A percentile compares a stretch with the other conserved stretches of the same genome.
Conservation (phyloP, 1,140 invertebrate species). For the Thaumetopoea pityocampa region DNA sequence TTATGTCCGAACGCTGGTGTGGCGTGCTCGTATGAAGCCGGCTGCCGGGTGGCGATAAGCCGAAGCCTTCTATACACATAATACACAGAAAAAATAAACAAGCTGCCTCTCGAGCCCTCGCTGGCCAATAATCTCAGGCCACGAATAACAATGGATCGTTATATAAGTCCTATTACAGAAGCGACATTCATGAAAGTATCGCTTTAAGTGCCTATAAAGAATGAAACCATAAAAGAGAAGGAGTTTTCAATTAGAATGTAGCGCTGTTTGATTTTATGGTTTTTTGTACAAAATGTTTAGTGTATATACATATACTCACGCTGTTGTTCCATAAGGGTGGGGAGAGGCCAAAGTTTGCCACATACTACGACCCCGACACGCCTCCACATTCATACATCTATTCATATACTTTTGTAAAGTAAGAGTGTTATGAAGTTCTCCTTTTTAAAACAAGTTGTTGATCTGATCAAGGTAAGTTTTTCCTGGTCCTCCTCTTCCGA, state of each 20-base stretch:
- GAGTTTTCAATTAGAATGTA: constrained; percentile 21
- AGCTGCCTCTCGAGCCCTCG: constrained; percentile 41
- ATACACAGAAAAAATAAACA: constrained; percentile 69
- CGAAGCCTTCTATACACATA: constrained; percentile 35
- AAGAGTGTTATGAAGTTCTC: no score
- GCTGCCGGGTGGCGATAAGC: constrained; percentile 66
- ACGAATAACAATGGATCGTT: constrained; percentile 34
- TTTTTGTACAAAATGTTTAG: no score
- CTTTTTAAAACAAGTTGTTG: no score
- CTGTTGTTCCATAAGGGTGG: no score
- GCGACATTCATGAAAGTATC: constrained; percentile 33
- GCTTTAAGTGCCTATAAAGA: constrained; percentile 35
- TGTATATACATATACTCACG: no score
- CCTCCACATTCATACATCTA: no score
- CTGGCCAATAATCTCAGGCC: constrained; percentile 44
- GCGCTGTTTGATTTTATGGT: constrained; percentile 18
- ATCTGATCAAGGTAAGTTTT: no score
- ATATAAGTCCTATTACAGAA: constrained; percentile 32
- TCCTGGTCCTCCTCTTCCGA: no score
- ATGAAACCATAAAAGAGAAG: constrained; percentile 18
- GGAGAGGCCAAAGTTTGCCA: no score
- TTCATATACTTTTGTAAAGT: no score
- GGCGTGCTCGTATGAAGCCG: constrained; percentile 49
- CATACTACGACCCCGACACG: no score
- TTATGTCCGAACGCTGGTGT: constrained; percentile 64